phyloP scores from a whole-genome alignment of 2,888 invertebrate species.

The Mesochorus sp. region DNA sequence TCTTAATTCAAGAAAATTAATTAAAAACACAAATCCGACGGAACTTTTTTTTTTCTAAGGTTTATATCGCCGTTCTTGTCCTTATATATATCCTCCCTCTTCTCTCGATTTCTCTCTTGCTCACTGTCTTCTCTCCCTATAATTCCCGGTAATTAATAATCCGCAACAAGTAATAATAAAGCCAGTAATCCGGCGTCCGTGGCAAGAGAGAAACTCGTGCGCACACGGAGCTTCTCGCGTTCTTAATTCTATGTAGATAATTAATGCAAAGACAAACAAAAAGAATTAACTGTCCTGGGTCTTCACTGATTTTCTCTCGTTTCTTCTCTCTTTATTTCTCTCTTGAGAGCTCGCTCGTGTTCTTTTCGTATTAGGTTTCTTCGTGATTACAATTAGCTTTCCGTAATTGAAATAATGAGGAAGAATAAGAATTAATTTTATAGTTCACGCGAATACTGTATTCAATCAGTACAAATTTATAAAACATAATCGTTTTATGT shows the following conservation, averaged over 20 bases:
- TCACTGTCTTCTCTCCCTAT: conserved; percentile 62
- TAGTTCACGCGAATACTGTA: neutral
- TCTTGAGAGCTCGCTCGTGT: neutral
- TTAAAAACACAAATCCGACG: conserved; percentile 77
- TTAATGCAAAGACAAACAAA: conserved; percentile 82
- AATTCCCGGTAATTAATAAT: conserved; percentile 82
- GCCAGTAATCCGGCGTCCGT: conserved; percentile 79
- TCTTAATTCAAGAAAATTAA: conserved; percentile 78
- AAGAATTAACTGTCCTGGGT: conserved; percentile 73
- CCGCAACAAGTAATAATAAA: conserved; percentile 81
- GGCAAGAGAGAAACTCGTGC: conserved; percentile 67
- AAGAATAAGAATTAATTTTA: neutral
- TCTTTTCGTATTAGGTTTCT: conserved; percentile 15
- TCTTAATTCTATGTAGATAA: conserved; percentile 82
- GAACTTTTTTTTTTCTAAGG: conserved; percentile 66
- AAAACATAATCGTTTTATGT: no score
- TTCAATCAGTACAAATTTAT: no score
- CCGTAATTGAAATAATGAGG: conserved; percentile 15
- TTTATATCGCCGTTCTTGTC: conserved; percentile 62
- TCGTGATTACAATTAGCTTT: conserved; percentile 2
- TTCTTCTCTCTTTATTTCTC: conserved; percentile 29
- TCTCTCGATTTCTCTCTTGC: conserved; percentile 35
- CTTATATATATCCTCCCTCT: conserved; percentile 46
- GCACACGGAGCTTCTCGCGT: conserved; percentile 67
- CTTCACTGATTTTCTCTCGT: conserved; percentile 54